Base-by-base conservation (phyloP, 2,113 vertebrate genomes). In the Malurus melanocephalus region DNA sequence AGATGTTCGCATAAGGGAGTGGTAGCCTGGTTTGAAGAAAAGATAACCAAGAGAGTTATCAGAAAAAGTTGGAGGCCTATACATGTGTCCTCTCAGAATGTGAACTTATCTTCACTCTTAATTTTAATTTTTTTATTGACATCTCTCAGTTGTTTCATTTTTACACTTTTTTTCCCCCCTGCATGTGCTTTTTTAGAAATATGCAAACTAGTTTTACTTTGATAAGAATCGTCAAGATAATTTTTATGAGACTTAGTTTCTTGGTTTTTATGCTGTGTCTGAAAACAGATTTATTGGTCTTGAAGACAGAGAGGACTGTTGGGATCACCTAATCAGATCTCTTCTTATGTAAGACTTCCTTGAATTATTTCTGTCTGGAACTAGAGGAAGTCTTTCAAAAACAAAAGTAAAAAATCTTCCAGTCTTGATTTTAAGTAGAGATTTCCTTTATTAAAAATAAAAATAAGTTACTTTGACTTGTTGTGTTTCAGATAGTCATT, bases 341-440 rank as follows among this genome's bases (percentile, higher is more conserved):
- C 42, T 95, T 84, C 42, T 95, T 95, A 84, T 84, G 61, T 79
- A 92, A 94, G 78, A 93, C 74, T 94, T 95, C 93, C 88, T 90
- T 90, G 83, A 92, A 93, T 94, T 95, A 94, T 92, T 94, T 88
- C 88, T 92, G 53, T 78, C 57, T 92, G 57, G 49, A 92, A 65
- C 77, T 78, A 81, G 53, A 95, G 88, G 92, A 94, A 88, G 38
- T 81, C 61, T 84, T 95, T 92, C 52, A 90, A 81, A 93, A 92
- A 88, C 60, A 90, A 74, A 76, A 69, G 23, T n/a, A 64, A 91
- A 88, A 94, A 93, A 86, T 80, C 55, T 79, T 81, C 38, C 16
- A 92, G 66, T 88, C 71, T 90, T 90, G 62, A 87, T 88, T 85
- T 88, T 78, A 90, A 93, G 56, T 56, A 92, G 65, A 89, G 46